Percentiles rank a stretch among this genome's conserved stretches.
These are phyloP conservation scores for Drosophila fulvimacula DNA, from an alignment of 2,888 invertebrate species.

Conservation along the genomic window DNA sequence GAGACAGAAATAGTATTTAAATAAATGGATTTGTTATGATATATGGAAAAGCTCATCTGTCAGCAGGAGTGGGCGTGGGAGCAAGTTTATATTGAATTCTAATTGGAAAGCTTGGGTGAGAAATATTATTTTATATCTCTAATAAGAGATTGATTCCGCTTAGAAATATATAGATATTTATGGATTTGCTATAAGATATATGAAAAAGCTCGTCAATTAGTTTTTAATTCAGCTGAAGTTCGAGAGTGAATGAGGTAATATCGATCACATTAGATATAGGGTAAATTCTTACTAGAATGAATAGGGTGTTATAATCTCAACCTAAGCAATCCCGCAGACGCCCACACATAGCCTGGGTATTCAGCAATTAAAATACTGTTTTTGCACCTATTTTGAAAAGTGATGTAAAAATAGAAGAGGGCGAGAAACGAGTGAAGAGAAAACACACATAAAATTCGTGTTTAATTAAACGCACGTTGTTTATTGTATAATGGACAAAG, in stretches of 20 bases:
- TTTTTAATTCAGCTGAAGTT: too few species aligned
- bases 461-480: conserved; percentile 50
- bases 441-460: conserved; percentile 24
- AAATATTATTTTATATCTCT: too few species aligned
- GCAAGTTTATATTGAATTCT: too few species aligned
- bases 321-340: neutral
- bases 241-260: too few species aligned
- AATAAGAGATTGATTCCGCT: too few species aligned
- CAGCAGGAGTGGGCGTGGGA: neutral
- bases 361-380: conserved; percentile 11
- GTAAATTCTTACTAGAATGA: too few species aligned
- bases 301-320: too few species aligned
- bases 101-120: too few species aligned
- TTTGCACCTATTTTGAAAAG: conserved; percentile 18
- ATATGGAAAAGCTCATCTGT: neutral
- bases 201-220: too few species aligned
- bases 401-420: conserved; percentile 35
- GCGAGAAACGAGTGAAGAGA: conserved; percentile 8
- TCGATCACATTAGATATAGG: too few species aligned
- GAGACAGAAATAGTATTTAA: neutral
- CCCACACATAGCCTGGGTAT: neutral
- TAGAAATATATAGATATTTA: too few species aligned
- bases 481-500: conserved; percentile 39
- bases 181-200: too few species aligned
- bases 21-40: neutral